Evolutionary conservation across 2,888 invertebrate species (phyloP), one percentile per base, ranked within the genome.

Genomic region (Eupithecia centaureata): DNA sequence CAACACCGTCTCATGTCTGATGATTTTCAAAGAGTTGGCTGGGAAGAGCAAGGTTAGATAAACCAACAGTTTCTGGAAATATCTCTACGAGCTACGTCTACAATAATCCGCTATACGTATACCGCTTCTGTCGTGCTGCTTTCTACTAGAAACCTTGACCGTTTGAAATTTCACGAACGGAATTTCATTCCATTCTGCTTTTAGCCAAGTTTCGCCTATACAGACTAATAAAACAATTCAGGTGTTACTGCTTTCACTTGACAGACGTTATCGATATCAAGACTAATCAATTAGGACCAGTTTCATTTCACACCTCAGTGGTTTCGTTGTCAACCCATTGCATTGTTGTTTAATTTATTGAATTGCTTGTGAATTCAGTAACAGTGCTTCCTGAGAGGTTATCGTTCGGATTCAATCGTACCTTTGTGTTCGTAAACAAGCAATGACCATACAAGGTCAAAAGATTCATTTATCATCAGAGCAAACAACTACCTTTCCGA

Each of bases 231-330:
- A 68, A 73, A 72, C 64, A 60, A 67, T 65, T 65, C 57, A 52
- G 65, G 65, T 70, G 61, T 68, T 80, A 80, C 83, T 79, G 84
- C 79, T 74, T 74, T 77, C 68, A 69, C 67, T 67, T 60, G 75
- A 22, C 10, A 75, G 72, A 81, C 80, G 79, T 76, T 68, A 72
- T 75, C 64, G 76, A 72, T 71, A 70, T 76, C 75, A 76, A 73
- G 74, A 71, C 82, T 73, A 83, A 84, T 84, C 79, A 78, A 82
- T 82, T 81, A 67, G 61, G 38, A 63, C 56, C 74, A 74, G 76
- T 77, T 79, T 81, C 79, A 81, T 82, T 86, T 85, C 82, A 81
- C 82, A 82, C 77, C 75, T 80, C 79, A 75, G 73, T 76, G 78
- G 71, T 76, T 82, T 73, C 73, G 59, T 73, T 74, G 73, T 72